phyloP scores from a whole-genome alignment of 1,140 invertebrate species.

The Procambarus virginalis region DNA sequence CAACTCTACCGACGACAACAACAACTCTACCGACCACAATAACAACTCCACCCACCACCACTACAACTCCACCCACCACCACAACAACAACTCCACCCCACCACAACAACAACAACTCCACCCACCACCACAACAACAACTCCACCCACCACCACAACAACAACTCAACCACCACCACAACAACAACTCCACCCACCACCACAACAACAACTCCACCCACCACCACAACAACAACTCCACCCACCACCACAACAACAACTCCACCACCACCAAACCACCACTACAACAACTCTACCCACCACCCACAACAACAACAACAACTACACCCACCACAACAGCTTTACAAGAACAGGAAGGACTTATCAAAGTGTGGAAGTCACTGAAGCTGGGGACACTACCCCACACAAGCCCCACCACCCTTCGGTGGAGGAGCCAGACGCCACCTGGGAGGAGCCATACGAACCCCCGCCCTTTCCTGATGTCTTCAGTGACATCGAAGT shows the following conservation, averaged over 20 bases:
- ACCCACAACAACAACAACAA: neutral
- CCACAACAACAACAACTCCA: neutral
- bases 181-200: no score
- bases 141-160: neutral
- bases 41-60: neutral
- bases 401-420: no score
- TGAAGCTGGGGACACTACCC: neutral
- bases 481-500: slow-evolving; percentile 30
- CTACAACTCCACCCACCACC: no score
- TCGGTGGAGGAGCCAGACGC: neutral
- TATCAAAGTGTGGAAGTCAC: neutral
- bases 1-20: no score
- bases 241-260: neutral
- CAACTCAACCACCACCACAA: no score
- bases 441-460: slow-evolving; percentile 25
- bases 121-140: slow-evolving; percentile 8
- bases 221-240: neutral
- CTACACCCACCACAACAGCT: neutral
- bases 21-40: slow-evolving; percentile 1
- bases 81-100: neutral
- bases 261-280: slow-evolving; percentile 7
- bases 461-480: slow-evolving; percentile 51
- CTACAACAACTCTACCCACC: neutral
- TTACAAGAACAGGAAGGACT: no score
- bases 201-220: slow-evolving; percentile 2